Evolutionary conservation across 37 sponge, comb jelly and placozoan genomes (phyloP), one percentile per base, ranked within the genome.

Genomic region (Petrosia ficiformis): DNA sequence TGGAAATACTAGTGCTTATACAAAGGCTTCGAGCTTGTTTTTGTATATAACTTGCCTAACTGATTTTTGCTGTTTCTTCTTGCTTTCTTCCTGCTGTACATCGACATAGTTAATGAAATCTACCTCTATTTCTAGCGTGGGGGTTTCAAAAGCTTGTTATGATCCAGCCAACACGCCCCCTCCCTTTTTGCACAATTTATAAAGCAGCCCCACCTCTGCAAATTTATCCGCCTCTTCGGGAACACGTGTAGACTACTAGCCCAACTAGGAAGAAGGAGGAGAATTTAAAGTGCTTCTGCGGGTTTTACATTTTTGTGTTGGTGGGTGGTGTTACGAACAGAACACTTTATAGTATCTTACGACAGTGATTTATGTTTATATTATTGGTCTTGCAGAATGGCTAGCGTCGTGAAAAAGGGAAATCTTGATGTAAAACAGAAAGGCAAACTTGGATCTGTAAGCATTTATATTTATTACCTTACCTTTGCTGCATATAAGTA

Each of bases 321-420:
- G n/a, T n/a, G n/a, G n/a, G n/a, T 48, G 54, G 14, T 8, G 54
- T 48, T 48, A 14, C 54, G 8, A 14, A 19, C 54, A 48, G 14
- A 48, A 19, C 54, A 48, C 14, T 48, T 8, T 8, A 48, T 14
- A 48, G 8, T 48, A 14, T 48, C 8, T 48, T 48, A 48, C 54
- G 8, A 48, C 54, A 48, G 14, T 48, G 54, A 48, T 14, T 48
- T 8, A 14, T 14, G n/a, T n/a, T n/a, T n/a, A n/a, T n/a, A n/a
- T n/a, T n/a, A n/a, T n/a, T n/a, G n/a, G n/a, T n/a, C n/a, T n/a
- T n/a, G n/a, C n/a, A n/a, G n/a, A n/a, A 89, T 89, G 90, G 84
- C 90, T 11, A 81, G 84, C 43, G 72, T 89, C 1, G 65, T 89
- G 19, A 89, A 84, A 48, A 84, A 77, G 59, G 90, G 91, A 8